A percentile compares a stretch with the other conserved stretches of the same genome.
Evolutionary conservation across 2,113 vertebrate genomes (phyloP).

Genomic region (Theristicus caerulescens): DNA sequence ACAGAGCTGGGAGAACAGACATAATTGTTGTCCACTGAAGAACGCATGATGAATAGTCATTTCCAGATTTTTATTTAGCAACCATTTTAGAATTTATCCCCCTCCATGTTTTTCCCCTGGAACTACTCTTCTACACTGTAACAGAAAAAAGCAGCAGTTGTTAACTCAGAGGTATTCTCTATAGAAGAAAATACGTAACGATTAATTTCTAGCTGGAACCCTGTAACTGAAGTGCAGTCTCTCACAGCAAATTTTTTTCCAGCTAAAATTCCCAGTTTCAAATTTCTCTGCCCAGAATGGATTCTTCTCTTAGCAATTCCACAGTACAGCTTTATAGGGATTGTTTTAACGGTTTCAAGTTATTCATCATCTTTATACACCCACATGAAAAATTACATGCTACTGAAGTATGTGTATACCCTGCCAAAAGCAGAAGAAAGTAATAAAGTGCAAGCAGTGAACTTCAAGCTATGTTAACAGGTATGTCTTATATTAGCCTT

Average conservation of each 20-base stretch:
- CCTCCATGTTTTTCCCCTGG: not conserved
- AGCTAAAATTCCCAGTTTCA: not conserved
- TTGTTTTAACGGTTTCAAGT: not conserved
- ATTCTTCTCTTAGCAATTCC: not conserved
- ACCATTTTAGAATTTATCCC: not conserved
- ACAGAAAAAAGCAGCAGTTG: not conserved
- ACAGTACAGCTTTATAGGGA: not conserved
- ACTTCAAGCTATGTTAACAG: not conserved
- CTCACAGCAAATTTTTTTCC: not conserved
- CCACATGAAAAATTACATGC: not conserved
- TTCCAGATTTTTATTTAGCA: not conserved
- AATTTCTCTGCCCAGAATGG: not conserved
- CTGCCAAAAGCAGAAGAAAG: not conserved
- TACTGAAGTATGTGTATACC: not conserved
- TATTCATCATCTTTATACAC: not conserved
- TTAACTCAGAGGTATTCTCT: not conserved
- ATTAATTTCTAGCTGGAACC: not conserved
- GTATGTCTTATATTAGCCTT: not conserved
- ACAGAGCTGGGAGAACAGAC: not conserved
- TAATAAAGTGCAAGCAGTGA: not conserved
- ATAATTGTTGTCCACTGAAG: not conserved
- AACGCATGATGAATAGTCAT: fast-evolving
- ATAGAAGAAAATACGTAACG: fast-evolving
- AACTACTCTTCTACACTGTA: not conserved
- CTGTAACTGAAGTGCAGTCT: not conserved